Evolutionary conservation across 1,140 invertebrate species (phyloP), one percentile per base, ranked within the genome.

Genomic region (Hypsibius dujardini): DNA sequence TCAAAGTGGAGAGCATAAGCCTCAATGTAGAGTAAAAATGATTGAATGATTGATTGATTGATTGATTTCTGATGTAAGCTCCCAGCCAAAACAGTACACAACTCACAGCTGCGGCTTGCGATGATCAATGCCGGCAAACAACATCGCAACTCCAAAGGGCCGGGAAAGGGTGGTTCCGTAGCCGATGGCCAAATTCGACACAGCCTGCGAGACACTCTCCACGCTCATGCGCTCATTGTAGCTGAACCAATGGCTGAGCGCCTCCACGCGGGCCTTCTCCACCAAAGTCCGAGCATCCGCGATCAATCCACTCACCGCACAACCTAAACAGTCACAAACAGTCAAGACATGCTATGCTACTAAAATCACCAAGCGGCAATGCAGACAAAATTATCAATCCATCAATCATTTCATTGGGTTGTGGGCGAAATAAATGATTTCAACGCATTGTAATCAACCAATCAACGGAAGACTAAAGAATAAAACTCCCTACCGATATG

Each of bases 241-340:
- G 47, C 91, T 87, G 79, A 97, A 98, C 92, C 92, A 96, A 80
- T 98, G 93, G 79, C 95, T 95, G 79, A 94, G 88, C 75, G 92
- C 91, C 81, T 98, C 95, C 1, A 96, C 86, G 75, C 95, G 84
- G 42, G 96, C 95, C 76, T 90, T 86, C 77, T 97, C 93, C 59
- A 97, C 88, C 78, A 97, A 82, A 14, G 92, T 97, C 77, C 90
- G 85, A 1, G 93, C 94, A 84, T 99, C 96, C 56, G 95, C 95
- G 85, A 98, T 98, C 40, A 99, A 81, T 1, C 96, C 96, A 77
- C 92, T 96, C 50, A 95, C 94, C 59, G 95, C 95, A 80, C 94
- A 97, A 47, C 89, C 85, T 86, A 74, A 69, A 76, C 71, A 70
- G 76, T 73, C 45, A 71, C 74, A 74, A 72, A 74, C 47, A 15